These are phyloP conservation scores for Saccostrea glomerata DNA, from an alignment of 1,140 invertebrate genomes.

Conservation along the genomic window DNA sequence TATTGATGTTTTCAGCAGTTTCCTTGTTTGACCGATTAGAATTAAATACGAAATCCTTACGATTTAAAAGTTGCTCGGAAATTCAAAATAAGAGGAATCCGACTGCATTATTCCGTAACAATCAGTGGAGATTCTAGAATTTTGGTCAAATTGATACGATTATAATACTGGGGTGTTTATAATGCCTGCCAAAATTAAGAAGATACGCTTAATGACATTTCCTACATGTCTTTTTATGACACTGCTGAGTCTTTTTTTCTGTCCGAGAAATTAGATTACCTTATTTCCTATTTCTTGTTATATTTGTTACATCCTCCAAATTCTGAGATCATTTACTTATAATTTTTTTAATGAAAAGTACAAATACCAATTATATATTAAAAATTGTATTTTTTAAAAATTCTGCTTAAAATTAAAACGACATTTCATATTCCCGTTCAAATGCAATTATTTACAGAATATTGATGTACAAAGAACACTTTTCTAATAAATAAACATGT, in stretches of 20 bases:
- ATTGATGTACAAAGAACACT: no score
- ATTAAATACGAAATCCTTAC: background rate
- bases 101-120: conserved; percentile 4
- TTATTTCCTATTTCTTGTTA: background rate
- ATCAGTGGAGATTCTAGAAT: conserved; percentile 2
- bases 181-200: background rate
- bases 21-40: conserved; percentile 3
- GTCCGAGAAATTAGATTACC: background rate
- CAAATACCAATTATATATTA: no score
- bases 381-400: no score
- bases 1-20: conserved; percentile 9
- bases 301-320: no score
- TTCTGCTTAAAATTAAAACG: no score
- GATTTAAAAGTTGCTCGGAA: background rate
- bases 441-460: no score
- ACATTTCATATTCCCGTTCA: no score
- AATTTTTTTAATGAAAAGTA: no score
- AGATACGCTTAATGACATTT: background rate
- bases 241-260: background rate
- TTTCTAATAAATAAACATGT: no score
- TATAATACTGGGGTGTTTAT: background rate
- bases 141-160: background rate
- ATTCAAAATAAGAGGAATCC: background rate
- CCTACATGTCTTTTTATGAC: background rate
- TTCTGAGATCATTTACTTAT: no score